Evolutionary conservation across 2,113 vertebrate species (phyloP), one percentile per base, ranked within the genome.

Genomic region (Toxostoma redivivum): DNA sequence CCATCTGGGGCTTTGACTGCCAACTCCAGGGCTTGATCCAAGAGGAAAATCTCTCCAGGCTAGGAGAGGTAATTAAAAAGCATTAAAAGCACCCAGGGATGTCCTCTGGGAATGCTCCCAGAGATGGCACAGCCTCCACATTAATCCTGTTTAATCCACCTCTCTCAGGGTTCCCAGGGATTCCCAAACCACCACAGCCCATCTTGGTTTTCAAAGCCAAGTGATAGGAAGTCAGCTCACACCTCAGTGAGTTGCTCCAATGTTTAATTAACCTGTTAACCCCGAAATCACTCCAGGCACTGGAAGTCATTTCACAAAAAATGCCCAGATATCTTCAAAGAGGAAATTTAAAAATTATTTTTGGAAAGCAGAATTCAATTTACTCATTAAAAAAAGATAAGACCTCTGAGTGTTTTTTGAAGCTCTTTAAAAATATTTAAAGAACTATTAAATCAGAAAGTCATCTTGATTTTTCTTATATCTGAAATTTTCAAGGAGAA

Each of bases 251-350:
- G 38, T 69, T 69, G 54, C 87, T 94, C 71, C 90, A 82, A 62
- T 5, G 6, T 92, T 95, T 92, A 91, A 96, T 95, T 94, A 91
- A 95, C 91, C 90, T 88, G 69, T 50, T 95, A 81, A 90, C 87
- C 87, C 64, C 15, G 12, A 58, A 95, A 94, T 57, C 76, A 65
- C 83, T 88, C 24, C 44, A 86, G 92, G 83, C 88, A 88, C n/a
- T 48, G 48, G 62, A 86, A 94, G 62, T 76, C 24, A 79, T 84
- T 81, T 94, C 25, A 62, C n/a, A 47, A 76, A 88, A 62, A 40
- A 35, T 42, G 44, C 51, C 79, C 81, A 67, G 62, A 25, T 28
- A 69, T 24, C 66, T 94, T 93, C 89, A 95, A 92, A 81, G 69
- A 88, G 70, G 73, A 92, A 69, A 82, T 69, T 78, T 76, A 33